Evolutionary conservation across 2,797 vertebrate species (phyloP).

Genomic region (Rhinatrema bivittatum): DNA sequence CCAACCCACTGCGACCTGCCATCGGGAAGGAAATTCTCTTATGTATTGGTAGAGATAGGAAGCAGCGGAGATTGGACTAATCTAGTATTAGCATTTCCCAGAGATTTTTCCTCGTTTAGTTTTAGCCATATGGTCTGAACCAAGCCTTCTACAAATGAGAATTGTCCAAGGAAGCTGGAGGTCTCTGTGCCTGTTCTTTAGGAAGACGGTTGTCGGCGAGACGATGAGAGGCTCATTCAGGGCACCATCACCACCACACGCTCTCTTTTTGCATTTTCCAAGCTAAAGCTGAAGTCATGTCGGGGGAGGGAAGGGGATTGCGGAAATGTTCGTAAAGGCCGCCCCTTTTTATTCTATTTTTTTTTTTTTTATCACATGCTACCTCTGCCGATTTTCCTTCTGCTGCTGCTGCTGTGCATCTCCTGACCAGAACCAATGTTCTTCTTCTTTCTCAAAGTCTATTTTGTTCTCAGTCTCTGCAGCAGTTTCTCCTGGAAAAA

Average conservation of each 20-base stretch:
- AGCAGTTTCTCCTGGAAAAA: slow-evolving; percentile 12
- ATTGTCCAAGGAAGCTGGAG: background rate
- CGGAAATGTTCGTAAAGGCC: slow-evolving; percentile 23
- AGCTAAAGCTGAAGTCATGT: slow-evolving; percentile 22
- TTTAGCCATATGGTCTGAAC: slow-evolving; percentile 48
- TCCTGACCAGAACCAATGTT: background rate
- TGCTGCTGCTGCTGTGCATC: slow-evolving; percentile 1
- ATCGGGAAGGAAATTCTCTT: slow-evolving; percentile 54
- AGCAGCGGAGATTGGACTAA: background rate
- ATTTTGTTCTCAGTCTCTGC: background rate
- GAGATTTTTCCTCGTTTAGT: slow-evolving; percentile 13
- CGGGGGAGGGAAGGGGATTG: too few species aligned
- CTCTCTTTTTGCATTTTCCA: background rate
- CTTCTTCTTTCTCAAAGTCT: slow-evolving; percentile 1
- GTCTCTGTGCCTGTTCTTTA: background rate
- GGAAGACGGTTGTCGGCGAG: too few species aligned
- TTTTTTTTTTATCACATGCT: slow-evolving; percentile 22
- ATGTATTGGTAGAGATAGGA: slow-evolving; percentile 16
- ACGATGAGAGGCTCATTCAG: slow-evolving; percentile 1
- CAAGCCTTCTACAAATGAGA: background rate
- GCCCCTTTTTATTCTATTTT: too few species aligned
- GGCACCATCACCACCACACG: slow-evolving; percentile 19
- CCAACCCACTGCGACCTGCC: slow-evolving; percentile 71
- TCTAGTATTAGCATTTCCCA: slow-evolving; percentile 35
- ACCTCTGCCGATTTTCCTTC: background rate